Conservation (phyloP, 2,797 vertebrate genomes). For the Typhlichthys eigenmanni region DNA sequence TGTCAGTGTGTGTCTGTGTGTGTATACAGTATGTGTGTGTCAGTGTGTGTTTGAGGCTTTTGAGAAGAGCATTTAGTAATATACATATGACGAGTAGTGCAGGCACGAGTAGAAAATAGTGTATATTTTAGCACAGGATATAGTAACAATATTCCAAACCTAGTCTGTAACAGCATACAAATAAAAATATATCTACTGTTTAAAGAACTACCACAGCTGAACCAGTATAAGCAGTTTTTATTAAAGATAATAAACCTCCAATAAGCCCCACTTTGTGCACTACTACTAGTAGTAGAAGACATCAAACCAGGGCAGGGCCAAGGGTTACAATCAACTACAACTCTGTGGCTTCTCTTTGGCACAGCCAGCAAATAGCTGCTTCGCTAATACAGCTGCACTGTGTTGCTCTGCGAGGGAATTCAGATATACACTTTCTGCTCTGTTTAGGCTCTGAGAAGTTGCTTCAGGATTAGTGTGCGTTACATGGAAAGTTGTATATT, state of each 20-base stretch:
- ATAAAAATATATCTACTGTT: no score
- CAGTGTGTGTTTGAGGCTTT: conserved; percentile 1
- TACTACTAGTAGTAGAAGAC: background rate
- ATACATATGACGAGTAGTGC: background rate
- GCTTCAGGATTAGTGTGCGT: conserved; percentile 62
- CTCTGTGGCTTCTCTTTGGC: conserved; percentile 56
- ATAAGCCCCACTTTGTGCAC: no score
- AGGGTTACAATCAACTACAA: conserved; percentile 50
- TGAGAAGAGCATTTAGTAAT: background rate
- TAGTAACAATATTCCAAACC: no score
- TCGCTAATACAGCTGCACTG: conserved; percentile 50
- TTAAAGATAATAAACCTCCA: no score
- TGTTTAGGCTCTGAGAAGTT: conserved; percentile 65
- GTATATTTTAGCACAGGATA: no score
- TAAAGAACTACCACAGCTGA: no score
- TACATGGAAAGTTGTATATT: conserved; percentile 65
- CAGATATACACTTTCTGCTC: conserved; percentile 64
- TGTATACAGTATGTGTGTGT: background rate
- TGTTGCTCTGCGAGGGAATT: conserved; percentile 28
- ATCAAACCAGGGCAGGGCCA: background rate
- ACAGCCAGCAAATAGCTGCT: conserved; percentile 35
- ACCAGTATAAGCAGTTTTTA: no score
- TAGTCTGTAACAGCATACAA: no score
- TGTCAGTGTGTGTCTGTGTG: conserved; percentile 2
- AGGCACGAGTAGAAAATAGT: background rate